Evolutionary conservation across 2,797 vertebrate species (phyloP), one percentile per base, ranked within the genome.

Genomic region (Novumbra hubbsi): DNA sequence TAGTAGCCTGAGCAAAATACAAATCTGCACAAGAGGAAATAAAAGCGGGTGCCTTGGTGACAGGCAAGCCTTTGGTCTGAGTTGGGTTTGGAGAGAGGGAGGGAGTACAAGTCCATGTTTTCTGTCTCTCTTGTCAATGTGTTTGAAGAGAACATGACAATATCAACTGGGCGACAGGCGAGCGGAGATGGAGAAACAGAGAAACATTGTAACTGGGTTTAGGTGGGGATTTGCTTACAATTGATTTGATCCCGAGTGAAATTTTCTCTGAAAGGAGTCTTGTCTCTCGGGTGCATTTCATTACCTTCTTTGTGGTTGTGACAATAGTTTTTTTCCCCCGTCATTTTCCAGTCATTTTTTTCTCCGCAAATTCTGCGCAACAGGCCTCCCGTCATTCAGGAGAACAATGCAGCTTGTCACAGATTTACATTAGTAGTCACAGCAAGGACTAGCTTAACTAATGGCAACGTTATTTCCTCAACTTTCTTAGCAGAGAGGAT

Each of bases 1-100:
- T 89, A 89, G 84, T 62, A 62, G 63, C 63, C 49, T 41, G 19
- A 79, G 76, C 77, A 80, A 85, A 75, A 73, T 76, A 78, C 83
- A 74, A 70, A 72, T 73, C 70, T 49, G 17, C 38, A 71, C 79
- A 79, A 64, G 49, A 71, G 9, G 17, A 55, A 73, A 4, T 4
- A 7, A 66, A 67, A 6, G 34, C n/a, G n/a, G 11, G 70, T n/a
- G 21, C 4, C 52, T 38, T 28, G 19, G 50, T 60, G 70, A 34
- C 30, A 24, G 70, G 30, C 27, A 17, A 49, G 68, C 68, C 45
- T 38, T 19, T 45, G 38, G 41, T 41, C 21, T 50, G 70, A 34
- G 28, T 30, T 16, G 11, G 49, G 28, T 30, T 11, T 52, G 30
- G 50, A 57, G 9, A 27, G 34, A n/a, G 11, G 30, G 28, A 28